phyloP scores from a whole-genome alignment of 2,113 vertebrate species.

The Sapayoa aenigma region DNA sequence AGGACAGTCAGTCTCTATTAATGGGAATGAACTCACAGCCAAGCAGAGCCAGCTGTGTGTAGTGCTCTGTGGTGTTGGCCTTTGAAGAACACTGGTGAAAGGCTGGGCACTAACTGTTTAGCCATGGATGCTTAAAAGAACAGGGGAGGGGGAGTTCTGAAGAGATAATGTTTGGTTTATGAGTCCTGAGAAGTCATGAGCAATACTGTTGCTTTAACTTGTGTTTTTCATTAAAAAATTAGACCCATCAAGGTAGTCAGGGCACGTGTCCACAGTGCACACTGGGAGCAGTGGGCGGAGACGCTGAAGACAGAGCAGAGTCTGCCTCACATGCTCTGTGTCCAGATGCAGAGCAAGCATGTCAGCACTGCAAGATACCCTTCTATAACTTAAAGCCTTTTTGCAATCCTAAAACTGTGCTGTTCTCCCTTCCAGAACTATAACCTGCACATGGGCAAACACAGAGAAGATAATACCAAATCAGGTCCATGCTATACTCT shows the following conservation, averaged over 20 bases:
- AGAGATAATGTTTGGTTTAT: background rate
- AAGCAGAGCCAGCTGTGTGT: background rate
- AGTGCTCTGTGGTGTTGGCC: background rate
- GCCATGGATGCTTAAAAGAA: background rate
- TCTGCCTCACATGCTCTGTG: background rate
- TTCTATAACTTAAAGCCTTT: background rate
- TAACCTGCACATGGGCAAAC: background rate
- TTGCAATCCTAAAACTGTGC: background rate
- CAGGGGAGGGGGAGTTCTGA: background rate
- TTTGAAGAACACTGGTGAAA: background rate
- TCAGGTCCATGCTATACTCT: background rate
- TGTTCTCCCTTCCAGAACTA: background rate
- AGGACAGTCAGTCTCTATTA: background rate
- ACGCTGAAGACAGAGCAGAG: background rate
- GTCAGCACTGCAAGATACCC: background rate
- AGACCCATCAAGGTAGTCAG: background rate
- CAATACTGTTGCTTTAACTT: background rate
- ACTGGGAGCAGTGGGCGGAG: background rate
- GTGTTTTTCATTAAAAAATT: background rate
- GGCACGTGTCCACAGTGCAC: rapidly evolving
- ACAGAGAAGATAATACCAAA: background rate
- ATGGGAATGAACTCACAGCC: background rate
- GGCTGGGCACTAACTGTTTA: background rate
- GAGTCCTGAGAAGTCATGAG: background rate
- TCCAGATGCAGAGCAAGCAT: background rate